phyloP scores from a whole-genome alignment of 2,113 vertebrate genomes.

The Nothocercus nigrocapillus region DNA sequence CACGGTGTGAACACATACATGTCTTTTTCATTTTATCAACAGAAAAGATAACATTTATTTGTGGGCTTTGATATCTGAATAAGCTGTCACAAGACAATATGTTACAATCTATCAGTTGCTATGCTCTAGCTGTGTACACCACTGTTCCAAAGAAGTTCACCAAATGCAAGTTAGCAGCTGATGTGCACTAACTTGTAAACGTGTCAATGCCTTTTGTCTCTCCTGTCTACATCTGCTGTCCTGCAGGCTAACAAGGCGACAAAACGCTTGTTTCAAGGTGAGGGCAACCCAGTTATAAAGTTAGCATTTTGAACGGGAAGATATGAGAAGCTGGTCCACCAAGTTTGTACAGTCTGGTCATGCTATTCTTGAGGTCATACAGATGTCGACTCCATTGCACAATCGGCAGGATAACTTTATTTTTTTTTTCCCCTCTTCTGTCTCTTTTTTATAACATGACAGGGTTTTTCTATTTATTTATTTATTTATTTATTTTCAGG shows the following conservation, averaged over 20 bases:
- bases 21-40: neutral
- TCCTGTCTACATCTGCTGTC: neutral
- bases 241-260: neutral
- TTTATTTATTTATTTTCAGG: neutral
- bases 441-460: neutral
- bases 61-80: neutral
- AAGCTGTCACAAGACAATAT: neutral
- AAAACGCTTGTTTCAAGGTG: neutral
- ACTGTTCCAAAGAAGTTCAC: neutral
- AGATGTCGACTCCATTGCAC: neutral
- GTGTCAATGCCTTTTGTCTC: neutral
- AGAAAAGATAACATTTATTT: neutral
- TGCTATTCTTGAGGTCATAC: neutral
- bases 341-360: neutral
- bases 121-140: neutral
- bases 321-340: neutral
- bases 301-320: neutral
- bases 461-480: neutral
- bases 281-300: neutral
- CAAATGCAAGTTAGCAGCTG: conserved; percentile 2
- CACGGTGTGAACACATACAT: neutral
- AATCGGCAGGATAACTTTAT: neutral
- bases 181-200: neutral
- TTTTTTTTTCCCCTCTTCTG: neutral
- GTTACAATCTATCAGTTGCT: neutral